Evolutionary conservation across 2,797 vertebrate species (phyloP).

Genomic region (Peromyscus eremicus): DNA sequence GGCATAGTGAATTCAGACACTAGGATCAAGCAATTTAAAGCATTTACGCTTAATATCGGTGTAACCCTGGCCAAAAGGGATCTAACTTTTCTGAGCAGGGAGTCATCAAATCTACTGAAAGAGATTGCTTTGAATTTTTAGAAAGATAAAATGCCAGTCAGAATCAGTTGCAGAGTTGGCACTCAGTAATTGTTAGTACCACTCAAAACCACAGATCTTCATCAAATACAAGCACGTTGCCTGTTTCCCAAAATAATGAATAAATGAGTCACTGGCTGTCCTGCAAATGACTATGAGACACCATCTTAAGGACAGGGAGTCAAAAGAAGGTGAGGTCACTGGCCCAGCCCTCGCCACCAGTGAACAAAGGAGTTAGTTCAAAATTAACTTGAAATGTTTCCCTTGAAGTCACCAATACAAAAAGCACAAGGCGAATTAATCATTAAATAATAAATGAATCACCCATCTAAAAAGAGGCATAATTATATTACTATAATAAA

Average conservation of each 20-base stretch:
- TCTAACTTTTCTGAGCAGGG: background rate
- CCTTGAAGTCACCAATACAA: background rate
- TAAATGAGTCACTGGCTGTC: background rate
- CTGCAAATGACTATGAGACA: background rate
- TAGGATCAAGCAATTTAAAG: slow-evolving; percentile 17
- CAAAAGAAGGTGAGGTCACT: background rate
- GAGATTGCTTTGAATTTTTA: background rate
- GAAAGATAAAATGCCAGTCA: background rate
- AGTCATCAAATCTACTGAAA: background rate
- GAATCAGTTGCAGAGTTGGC: background rate
- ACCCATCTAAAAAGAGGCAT: background rate
- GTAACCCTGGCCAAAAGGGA: background rate
- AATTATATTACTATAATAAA: background rate
- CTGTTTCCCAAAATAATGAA: slow-evolving; percentile 6
- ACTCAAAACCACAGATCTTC: background rate
- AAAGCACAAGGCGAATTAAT: background rate
- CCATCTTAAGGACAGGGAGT: background rate
- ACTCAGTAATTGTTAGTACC: background rate
- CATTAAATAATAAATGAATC: background rate
- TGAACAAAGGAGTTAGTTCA: background rate
- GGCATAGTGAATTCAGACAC: slow-evolving; percentile 13
- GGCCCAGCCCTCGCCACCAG: too few species aligned
- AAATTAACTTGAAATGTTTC: background rate
- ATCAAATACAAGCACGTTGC: background rate
- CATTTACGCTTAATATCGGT: background rate